Evolutionary conservation across 2,888 invertebrate genomes (phyloP).

Genomic region (Chymomyza fuscimana): DNA sequence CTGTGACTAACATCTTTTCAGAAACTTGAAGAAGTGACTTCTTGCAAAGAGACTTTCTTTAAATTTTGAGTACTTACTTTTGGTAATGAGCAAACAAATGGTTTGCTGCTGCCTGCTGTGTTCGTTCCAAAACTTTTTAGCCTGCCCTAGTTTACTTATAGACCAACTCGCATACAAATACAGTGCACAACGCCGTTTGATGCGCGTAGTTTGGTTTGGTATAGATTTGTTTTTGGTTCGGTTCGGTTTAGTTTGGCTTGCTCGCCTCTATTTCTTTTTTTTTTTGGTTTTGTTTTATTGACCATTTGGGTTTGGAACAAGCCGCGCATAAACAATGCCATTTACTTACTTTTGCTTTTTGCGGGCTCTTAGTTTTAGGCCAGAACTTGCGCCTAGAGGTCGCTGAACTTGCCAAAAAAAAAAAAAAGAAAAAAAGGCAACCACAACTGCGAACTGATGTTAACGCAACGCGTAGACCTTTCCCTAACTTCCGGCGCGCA

Average conservation of each 20-base stretch:
- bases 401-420: conserved; percentile 32
- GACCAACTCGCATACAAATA: too few relatives aligned
- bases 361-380: conserved; percentile 1
- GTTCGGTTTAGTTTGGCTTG: neutral
- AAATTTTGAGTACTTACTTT: too few relatives aligned
- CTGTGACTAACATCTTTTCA: too few relatives aligned
- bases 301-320: conserved; percentile 2
- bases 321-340: conserved; percentile 5
- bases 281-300: conserved; percentile 14
- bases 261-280: neutral
- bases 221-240: neutral
- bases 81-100: too few relatives aligned
- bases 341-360: conserved; percentile 47
- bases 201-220: neutral
- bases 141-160: too few relatives aligned
- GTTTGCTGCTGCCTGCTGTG: too few relatives aligned
- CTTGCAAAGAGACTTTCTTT: too few relatives aligned
- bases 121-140: too few relatives aligned
- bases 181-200: neutral
- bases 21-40: too few relatives aligned
- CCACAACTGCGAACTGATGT: neutral
- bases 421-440: conserved; percentile 1
- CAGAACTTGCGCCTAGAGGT: conserved; percentile 1
- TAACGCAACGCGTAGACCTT: conserved; percentile 43
- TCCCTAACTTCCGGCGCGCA: conserved; percentile 66